Evolutionary conservation across 2,113 vertebrate genomes (phyloP).

Genomic region (Oreochromis niloticus): DNA sequence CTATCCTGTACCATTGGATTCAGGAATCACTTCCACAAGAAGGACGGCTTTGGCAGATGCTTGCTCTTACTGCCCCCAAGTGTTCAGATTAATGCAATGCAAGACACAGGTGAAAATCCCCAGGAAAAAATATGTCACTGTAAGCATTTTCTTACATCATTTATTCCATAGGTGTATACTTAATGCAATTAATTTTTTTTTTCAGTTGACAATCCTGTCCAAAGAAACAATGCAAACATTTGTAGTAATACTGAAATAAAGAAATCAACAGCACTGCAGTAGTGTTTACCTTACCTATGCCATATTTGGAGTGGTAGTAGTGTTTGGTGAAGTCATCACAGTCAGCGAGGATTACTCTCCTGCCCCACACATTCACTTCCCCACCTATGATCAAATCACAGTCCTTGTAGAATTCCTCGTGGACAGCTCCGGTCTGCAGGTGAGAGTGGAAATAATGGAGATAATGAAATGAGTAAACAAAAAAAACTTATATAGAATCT

Average conservation of each 20-base stretch:
- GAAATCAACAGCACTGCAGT: background rate
- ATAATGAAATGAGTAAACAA: background rate
- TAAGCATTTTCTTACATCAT: background rate
- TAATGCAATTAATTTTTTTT: background rate
- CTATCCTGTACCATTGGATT: background rate
- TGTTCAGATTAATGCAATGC: slow-evolving; percentile 38
- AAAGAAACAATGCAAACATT: background rate
- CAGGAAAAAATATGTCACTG: background rate
- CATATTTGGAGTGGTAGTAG: slow-evolving; percentile 84
- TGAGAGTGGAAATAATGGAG: background rate
- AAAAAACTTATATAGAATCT: background rate
- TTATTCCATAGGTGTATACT: background rate
- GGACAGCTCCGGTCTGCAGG: slow-evolving; percentile 77
- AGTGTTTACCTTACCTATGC: slow-evolving; percentile 79
- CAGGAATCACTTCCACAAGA: background rate
- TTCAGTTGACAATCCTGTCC: background rate
- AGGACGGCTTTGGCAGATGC: background rate
- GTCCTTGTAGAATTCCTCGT: slow-evolving; percentile 84
- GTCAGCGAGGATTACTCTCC: slow-evolving; percentile 80
- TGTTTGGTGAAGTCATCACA: slow-evolving; percentile 91
- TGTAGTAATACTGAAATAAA: background rate
- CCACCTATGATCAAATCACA: slow-evolving; percentile 81
- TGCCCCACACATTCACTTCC: slow-evolving; percentile 86
- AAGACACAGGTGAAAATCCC: background rate
- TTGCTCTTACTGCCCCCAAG: slow-evolving; percentile 60